Conservation (phyloP, 2,888 invertebrate species). For the Tineola bisselliella region DNA sequence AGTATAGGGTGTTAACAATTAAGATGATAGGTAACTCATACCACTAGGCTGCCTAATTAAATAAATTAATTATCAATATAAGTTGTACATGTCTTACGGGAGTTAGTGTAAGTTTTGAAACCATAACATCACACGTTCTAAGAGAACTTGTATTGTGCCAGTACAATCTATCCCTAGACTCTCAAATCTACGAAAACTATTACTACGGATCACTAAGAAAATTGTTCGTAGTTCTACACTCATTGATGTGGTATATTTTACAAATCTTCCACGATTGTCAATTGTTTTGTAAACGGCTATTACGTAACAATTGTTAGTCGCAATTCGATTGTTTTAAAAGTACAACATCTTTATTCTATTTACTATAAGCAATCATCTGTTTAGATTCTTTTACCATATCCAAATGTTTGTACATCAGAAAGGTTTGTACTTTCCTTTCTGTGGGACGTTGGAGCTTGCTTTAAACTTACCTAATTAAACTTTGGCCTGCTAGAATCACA, state of each 20-base stretch:
- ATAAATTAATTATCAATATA: background rate
- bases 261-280: too few species aligned
- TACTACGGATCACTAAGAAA: background rate
- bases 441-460: constrained; percentile 11
- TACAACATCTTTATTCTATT: too few species aligned
- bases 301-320: too few species aligned
- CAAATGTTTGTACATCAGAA: background rate
- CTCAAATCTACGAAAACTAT: background rate
- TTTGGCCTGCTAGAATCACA: constrained; percentile 9
- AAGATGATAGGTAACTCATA: too few species aligned
- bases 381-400: background rate
- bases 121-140: constrained; percentile 1
- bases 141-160: constrained; percentile 3
- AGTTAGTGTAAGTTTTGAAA: background rate
- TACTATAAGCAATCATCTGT: too few species aligned
- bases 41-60: background rate
- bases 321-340: too few species aligned
- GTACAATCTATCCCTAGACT: constrained; percentile 2
- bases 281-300: too few species aligned
- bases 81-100: background rate
- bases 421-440: constrained; percentile 1
- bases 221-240: background rate
- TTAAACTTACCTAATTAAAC: constrained; percentile 13
- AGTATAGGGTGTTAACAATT: too few species aligned
- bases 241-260: background rate